Evolutionary conservation across 1,140 invertebrate species (phyloP), one percentile per base, ranked within the genome.

Genomic region (Armadillidium nasatum): DNA sequence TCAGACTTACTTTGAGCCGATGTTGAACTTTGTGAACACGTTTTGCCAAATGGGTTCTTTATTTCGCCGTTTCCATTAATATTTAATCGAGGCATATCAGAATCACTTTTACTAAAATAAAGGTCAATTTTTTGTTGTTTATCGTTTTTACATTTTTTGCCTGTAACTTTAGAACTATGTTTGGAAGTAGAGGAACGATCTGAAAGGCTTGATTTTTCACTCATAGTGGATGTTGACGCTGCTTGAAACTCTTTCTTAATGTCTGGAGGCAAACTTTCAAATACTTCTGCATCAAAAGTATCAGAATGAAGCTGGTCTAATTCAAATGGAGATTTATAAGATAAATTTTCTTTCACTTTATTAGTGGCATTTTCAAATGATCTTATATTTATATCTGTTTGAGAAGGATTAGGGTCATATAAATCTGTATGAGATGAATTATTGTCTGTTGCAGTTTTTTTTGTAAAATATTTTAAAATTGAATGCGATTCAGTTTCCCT

Each of bases 381-480:
- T 7, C 19, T 15, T 19, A 19, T 3, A 60, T 13, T 60, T 60
- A 60, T 15, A 70, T n/a, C 68, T 33, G 21, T 7, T 73, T 4
- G 0, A 4, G 44, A 19, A 46, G n/a, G 3, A 21, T 46, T 44
- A 73, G 2, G 9, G 3, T 45, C 44, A 50, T 10, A 46, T 33
- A 19, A 3, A 13, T 46, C 19, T 19, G 43, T 50, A 21, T 19
- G 21, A 0, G 72, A 73, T 44, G 10, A 11, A 10, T 73, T 21
- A 13, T 10, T 22, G 21, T 21, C 22, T n/a, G n/a, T n/a, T 11
- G 44, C n/a, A 46, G 15, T 9, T 2, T 46, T 50, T 21, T 33
- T 33, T 1, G 33, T 73, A 33, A 92, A 85, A 82, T 91, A 92
- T n/a, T 89, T 89, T 0, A 89, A 87, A 80, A 92, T 90, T 33